Evolutionary conservation across 2,888 invertebrate species (phyloP).

Genomic region (Caenorhabditis sp.): DNA sequence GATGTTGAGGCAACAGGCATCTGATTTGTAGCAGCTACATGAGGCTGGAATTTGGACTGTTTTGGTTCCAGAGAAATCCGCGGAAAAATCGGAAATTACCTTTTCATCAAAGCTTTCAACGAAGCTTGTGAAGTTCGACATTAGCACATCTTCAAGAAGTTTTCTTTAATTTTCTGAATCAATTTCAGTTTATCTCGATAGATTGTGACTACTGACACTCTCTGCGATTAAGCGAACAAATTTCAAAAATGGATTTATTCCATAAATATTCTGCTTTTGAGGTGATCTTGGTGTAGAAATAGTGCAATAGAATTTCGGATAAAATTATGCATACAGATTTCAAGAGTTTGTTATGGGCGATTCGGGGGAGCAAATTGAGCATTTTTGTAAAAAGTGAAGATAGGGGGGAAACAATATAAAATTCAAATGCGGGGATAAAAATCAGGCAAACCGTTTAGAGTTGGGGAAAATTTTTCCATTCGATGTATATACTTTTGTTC

Average conservation of each 20-base stretch:
- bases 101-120: constrained; percentile 55
- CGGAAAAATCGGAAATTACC: constrained; percentile 14
- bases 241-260: constrained; percentile 27
- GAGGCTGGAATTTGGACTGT: constrained; percentile 24
- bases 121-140: constrained; percentile 64
- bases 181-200: constrained; percentile 17
- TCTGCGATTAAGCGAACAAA: background rate
- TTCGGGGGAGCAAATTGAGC: constrained; percentile 47
- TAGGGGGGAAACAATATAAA: constrained; percentile 22
- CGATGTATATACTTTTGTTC: constrained; percentile 19
- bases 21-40: constrained; percentile 34
- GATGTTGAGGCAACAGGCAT: constrained; percentile 17
- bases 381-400: constrained; percentile 28
- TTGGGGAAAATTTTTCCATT: constrained; percentile 34
- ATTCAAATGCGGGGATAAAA: constrained; percentile 35
- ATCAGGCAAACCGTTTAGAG: constrained; percentile 44
- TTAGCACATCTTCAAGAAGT: constrained; percentile 44
- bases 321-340: constrained; percentile 16
- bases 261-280: constrained; percentile 15
- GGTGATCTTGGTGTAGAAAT: background rate
- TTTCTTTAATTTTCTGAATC: background rate
- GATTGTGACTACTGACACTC: constrained; percentile 30
- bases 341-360: constrained; percentile 39
- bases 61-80: background rate
- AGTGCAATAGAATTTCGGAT: background rate